Percentiles rank a stretch among this genome's conserved stretches.
These are phyloP conservation scores for Caenorhabditis remanei DNA, from an alignment of 1,140 invertebrate genomes.

Conservation along the genomic window DNA sequence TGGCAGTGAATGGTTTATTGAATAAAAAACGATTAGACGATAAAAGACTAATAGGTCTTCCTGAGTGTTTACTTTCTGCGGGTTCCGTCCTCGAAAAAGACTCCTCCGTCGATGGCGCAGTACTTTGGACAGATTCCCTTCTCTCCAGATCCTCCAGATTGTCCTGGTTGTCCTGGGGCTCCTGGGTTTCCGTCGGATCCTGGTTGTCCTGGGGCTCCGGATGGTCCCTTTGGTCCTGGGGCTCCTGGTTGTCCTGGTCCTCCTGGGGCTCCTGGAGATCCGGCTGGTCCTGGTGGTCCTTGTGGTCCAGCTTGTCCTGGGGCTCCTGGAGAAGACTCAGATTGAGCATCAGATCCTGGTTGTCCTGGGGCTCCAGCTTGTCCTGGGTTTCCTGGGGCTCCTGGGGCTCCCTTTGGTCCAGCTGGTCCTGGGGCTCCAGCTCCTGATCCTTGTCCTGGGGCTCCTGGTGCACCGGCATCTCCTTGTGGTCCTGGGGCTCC, in stretches of 20 bases:
- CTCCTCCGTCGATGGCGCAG: conserved; percentile 41
- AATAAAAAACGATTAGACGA: not conserved
- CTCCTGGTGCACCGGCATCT: conserved; percentile 48
- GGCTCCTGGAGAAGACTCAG: conserved; percentile 48
- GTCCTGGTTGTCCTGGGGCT: conserved; percentile 37
- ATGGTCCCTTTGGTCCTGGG: conserved; percentile 61
- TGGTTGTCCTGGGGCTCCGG: conserved; percentile 61
- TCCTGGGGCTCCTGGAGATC: conserved; percentile 45
- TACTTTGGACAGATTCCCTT: conserved; percentile 52
- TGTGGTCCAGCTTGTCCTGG: conserved; percentile 61
- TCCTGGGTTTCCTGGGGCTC: conserved; percentile 58
- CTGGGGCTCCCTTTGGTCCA: conserved; percentile 58
- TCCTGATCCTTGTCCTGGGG: conserved; percentile 45
- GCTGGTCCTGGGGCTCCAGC: conserved; percentile 57
- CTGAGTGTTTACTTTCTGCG: conserved; percentile 50
- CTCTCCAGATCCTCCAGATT: conserved; percentile 20
- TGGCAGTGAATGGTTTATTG: conserved; percentile 12
- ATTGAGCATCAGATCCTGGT: conserved; percentile 57
- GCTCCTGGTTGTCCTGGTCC: conserved; percentile 57
- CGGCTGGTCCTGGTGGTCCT: conserved; percentile 57
- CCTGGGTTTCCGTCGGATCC: conserved; percentile 63
- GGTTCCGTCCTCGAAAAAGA: conserved; percentile 53
- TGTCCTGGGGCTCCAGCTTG: conserved; percentile 57
- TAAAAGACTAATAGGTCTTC: conserved; percentile 26
- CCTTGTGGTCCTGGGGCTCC: conserved; percentile 49